These are phyloP conservation scores for Lepidotrigona ventralis DNA, from an alignment of 1,140 invertebrate species.

Conservation along the genomic window DNA sequence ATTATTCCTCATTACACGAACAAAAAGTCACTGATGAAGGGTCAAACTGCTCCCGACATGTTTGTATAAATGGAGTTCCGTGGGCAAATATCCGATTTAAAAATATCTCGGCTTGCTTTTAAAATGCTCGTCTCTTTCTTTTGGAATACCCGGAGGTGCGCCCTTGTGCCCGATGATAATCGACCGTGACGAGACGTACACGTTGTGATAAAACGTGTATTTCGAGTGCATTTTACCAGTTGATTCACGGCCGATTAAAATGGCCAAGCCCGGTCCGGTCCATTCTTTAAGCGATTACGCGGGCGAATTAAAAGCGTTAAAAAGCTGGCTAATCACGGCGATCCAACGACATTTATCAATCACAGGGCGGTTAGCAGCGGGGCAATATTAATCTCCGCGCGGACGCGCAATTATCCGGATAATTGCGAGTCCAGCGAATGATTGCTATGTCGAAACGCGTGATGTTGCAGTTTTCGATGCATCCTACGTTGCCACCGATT, in stretches of 20 bases:
- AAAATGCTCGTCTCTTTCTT: conserved; percentile 13
- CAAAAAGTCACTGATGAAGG: too few relatives aligned
- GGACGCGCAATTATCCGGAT: conserved; percentile 50
- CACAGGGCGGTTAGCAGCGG: background rate
- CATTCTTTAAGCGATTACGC: background rate
- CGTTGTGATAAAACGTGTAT: background rate
- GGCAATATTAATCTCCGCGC: conserved; percentile 29
- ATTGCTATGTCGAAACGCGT: conserved; percentile 38
- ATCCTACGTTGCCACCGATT: conserved; percentile 8
- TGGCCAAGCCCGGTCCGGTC: background rate
- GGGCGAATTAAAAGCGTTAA: background rate
- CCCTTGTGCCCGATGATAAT: background rate
- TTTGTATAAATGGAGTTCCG: too few relatives aligned
- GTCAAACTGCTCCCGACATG: too few relatives aligned
- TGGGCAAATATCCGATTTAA: too few relatives aligned
- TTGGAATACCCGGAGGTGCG: background rate
- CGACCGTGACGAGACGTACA: background rate
- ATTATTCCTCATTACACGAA: too few relatives aligned
- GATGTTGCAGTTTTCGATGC: conserved; percentile 23
- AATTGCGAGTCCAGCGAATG: conserved; percentile 38
- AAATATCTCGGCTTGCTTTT: background rate
- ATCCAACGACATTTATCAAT: conserved; percentile 38
- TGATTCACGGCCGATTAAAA: background rate
- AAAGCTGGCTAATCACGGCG: conserved; percentile 10
- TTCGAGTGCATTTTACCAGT: background rate